phyloP scores from a whole-genome alignment of 2,797 vertebrate species.

The Falco columbarius region DNA sequence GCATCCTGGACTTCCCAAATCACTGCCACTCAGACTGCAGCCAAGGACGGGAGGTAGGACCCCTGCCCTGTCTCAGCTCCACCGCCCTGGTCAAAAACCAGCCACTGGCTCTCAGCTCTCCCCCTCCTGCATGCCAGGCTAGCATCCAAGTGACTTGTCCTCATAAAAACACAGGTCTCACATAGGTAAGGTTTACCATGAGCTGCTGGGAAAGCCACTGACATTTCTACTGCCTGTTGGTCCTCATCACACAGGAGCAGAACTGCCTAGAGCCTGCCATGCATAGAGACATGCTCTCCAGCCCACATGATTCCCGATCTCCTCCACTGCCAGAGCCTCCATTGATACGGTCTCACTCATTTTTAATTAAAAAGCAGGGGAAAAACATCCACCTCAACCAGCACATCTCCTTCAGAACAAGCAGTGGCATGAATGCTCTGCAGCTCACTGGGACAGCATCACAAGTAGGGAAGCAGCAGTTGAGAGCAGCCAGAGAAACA shows the following conservation, averaged over 20 bases:
- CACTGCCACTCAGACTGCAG: rapidly evolving
- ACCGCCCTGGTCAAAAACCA: background rate
- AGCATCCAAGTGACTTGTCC: background rate
- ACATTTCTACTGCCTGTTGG: background rate
- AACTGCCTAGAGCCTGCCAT: background rate
- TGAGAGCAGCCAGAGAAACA: background rate
- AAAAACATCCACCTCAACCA: background rate
- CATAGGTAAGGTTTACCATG: rapidly evolving
- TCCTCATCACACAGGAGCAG: background rate
- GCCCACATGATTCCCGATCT: background rate
- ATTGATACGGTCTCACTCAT: rapidly evolving
- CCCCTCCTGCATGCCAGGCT: background rate
- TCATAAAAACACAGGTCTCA: background rate
- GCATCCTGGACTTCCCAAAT: background rate
- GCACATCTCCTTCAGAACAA: background rate
- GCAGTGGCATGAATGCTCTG: background rate
- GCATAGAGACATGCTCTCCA: background rate
- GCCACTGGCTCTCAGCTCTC: background rate
- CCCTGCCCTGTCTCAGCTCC: background rate
- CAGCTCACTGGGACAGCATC: background rate
- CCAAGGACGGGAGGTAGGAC: background rate
- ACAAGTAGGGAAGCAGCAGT: background rate
- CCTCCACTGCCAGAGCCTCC: background rate
- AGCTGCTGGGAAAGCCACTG: background rate
- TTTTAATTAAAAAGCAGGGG: background rate